Conservation (phyloP, 2,888 invertebrate genomes). For the Apamea crenata region DNA sequence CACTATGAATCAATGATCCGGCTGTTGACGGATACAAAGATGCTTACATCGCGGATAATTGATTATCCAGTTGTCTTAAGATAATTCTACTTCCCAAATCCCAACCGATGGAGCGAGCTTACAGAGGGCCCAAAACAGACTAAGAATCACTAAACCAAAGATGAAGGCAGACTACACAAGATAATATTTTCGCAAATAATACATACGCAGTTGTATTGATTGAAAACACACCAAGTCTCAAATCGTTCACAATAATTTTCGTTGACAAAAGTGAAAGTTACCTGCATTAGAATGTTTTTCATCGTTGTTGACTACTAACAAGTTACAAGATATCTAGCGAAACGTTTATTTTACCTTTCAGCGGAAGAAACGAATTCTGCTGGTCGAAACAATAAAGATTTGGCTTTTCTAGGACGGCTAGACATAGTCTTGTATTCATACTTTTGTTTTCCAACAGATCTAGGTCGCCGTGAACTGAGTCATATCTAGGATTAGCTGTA, state of each 20-base stretch:
- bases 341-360: background rate
- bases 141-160: background rate
- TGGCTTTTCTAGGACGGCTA: slow-evolving; percentile 2
- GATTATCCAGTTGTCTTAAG: background rate
- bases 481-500: background rate
- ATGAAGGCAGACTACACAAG: background rate
- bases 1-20: background rate
- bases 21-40: background rate
- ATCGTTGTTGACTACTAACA: slow-evolving; percentile 8
- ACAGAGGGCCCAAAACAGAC: background rate
- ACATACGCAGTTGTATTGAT: slow-evolving; percentile 11
- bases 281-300: slow-evolving; percentile 17
- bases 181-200: slow-evolving; percentile 4
- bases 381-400: background rate
- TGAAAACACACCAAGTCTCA: slow-evolving; percentile 30
- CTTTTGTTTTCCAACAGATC: background rate
- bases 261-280: slow-evolving; percentile 45
- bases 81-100: background rate
- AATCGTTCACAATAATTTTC: slow-evolving; percentile 21
- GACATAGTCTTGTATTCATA: slow-evolving; percentile 1
- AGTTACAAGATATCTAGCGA: background rate
- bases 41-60: background rate
- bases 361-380: background rate
- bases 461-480: background rate
- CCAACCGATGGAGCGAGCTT: background rate